A percentile compares a stretch with the other conserved stretches of the same genome.
phyloP scores from a whole-genome alignment of 2,113 vertebrate genomes.

The Arenaria interpres region DNA sequence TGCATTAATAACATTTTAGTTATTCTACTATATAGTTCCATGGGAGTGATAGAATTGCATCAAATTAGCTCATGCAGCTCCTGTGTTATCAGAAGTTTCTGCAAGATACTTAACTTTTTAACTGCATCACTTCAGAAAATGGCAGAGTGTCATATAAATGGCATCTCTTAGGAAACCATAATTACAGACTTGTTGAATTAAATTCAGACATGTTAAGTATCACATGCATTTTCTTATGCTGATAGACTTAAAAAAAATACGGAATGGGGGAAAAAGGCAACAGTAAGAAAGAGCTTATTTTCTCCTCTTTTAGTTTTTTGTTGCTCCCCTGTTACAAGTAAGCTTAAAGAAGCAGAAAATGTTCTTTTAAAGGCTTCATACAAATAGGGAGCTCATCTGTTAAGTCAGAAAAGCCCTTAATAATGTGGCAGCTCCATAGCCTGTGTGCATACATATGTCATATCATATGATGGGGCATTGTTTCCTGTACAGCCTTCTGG shows the following conservation, averaged over 20 bases:
- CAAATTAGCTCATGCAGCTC: not conserved
- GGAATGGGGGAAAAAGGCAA: not conserved
- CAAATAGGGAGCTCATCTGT: slow-evolving; percentile 43
- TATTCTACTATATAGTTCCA: not conserved
- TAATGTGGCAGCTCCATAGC: slow-evolving; percentile 30
- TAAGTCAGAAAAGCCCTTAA: slow-evolving; percentile 28
- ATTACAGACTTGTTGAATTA: not conserved
- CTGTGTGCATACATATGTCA: slow-evolving; percentile 47
- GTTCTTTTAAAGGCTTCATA: slow-evolving; percentile 29
- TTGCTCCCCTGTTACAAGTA: not conserved
- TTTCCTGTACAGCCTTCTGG: slow-evolving; percentile 38
- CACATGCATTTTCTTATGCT: not conserved
- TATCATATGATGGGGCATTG: slow-evolving; percentile 27
- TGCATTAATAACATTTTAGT: not conserved
- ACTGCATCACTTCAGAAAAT: slow-evolving; percentile 28
- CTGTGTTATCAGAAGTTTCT: slow-evolving; percentile 1
- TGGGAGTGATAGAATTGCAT: not conserved
- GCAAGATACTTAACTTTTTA: slow-evolving; percentile 11
- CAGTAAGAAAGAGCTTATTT: not conserved
- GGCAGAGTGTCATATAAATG: not conserved
- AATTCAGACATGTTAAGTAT: not conserved
- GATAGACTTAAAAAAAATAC: not conserved
- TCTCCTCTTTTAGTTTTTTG: not conserved
- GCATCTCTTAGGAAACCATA: slow-evolving; percentile 30
- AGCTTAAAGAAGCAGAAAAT: slow-evolving; percentile 45